Conservation (phyloP, 2,797 vertebrate genomes). For the Falco columbarius region DNA sequence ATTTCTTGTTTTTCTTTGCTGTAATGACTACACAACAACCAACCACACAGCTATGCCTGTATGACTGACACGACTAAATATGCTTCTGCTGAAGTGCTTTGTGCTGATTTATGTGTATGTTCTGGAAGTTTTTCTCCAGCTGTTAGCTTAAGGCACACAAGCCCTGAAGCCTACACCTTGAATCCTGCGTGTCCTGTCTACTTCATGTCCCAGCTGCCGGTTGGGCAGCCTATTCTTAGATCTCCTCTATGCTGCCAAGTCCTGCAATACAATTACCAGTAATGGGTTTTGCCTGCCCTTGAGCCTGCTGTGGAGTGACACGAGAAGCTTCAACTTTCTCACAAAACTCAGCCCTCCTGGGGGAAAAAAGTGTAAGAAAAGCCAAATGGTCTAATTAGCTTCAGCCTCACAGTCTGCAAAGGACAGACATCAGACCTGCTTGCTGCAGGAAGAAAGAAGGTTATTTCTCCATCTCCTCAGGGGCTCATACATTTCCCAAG, state of each 20-base stretch:
- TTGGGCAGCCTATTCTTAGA: slow-evolving; percentile 22
- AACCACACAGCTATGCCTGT: background rate
- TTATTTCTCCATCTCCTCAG: slow-evolving; percentile 5
- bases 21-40: background rate
- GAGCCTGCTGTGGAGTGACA: slow-evolving; percentile 12
- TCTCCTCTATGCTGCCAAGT: background rate
- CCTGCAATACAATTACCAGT: background rate
- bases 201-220: background rate
- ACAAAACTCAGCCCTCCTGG: background rate
- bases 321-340: background rate
- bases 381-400: slow-evolving; percentile 48
- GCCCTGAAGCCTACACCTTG: background rate
- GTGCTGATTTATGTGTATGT: background rate
- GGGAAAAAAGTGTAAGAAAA: background rate
- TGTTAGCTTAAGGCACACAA: background rate
- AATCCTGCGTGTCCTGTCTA: background rate
- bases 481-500: background rate
- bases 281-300: slow-evolving; percentile 30
- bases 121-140: background rate
- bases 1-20: background rate
- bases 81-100: background rate
- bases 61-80: background rate
- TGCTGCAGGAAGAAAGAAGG: background rate
- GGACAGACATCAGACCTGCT: background rate
- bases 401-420: slow-evolving; percentile 1